Evolutionary conservation across 2,113 vertebrate species (phyloP).

Genomic region (Elanoides forficatus): DNA sequence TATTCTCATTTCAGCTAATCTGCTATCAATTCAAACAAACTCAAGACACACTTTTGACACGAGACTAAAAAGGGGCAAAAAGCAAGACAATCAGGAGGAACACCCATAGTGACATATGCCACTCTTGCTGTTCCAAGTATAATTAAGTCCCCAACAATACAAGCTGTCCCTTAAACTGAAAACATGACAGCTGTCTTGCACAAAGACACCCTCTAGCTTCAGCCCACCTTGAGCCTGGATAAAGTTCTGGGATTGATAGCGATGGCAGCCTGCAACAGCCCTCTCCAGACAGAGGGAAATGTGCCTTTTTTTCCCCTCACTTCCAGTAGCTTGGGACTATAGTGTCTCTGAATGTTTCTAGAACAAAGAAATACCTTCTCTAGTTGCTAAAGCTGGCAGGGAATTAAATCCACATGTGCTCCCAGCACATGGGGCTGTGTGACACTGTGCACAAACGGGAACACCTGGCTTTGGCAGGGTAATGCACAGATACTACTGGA

Average conservation of each 20-base stretch:
- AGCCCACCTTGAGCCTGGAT: background rate
- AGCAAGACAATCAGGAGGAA: background rate
- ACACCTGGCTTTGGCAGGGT: background rate
- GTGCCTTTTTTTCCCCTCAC: background rate
- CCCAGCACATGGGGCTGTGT: background rate
- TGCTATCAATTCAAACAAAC: background rate
- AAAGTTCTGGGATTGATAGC: background rate
- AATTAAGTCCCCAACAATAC: background rate
- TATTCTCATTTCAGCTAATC: background rate
- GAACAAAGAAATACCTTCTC: background rate
- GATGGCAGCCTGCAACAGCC: background rate
- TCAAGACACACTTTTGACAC: background rate
- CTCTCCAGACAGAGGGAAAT: background rate
- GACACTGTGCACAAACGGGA: fast-evolving
- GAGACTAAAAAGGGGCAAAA: background rate
- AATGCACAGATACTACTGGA: background rate
- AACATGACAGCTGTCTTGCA: background rate
- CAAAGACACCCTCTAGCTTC: background rate
- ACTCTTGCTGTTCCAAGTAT: background rate
- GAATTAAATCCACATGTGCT: background rate
- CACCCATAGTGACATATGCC: background rate
- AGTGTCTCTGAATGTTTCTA: background rate
- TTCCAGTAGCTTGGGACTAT: background rate
- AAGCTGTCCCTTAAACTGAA: background rate
- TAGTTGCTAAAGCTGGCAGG: background rate